These are phyloP conservation scores for Pollenia amentaria DNA, from an alignment of 2,888 invertebrate species.

Conservation along the genomic window DNA sequence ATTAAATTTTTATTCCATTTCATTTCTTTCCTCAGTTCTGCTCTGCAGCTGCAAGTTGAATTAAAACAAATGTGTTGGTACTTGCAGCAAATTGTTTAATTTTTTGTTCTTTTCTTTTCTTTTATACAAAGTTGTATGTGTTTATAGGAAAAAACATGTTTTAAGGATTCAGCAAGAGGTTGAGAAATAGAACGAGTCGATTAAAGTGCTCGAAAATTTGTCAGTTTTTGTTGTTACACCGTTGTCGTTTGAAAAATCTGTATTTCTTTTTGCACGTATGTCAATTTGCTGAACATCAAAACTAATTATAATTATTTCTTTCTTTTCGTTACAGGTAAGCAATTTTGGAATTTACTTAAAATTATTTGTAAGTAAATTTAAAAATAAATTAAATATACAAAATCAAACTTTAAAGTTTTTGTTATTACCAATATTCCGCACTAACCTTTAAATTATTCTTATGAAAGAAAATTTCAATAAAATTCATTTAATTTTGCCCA, in stretches of 20 bases:
- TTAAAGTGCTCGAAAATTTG: slow-evolving; percentile 23
- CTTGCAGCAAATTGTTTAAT: slow-evolving; percentile 34
- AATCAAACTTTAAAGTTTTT: no score
- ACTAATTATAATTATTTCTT: slow-evolving; percentile 28
- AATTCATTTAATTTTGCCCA: slow-evolving; percentile 15
- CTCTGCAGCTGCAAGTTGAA: slow-evolving; percentile 12
- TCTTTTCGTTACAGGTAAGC: slow-evolving; percentile 58
- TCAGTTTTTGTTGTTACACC: slow-evolving; percentile 5
- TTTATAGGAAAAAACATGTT: background rate
- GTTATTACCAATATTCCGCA: no score
- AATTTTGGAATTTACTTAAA: background rate
- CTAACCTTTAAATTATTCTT: background rate
- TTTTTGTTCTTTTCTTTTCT: background rate
- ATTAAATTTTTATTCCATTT: slow-evolving; percentile 45
- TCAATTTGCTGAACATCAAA: slow-evolving; percentile 12
- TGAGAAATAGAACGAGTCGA: background rate
- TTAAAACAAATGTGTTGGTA: slow-evolving; percentile 24
- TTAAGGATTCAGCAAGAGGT: background rate
- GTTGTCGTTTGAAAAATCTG: background rate
- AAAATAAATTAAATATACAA: background rate
- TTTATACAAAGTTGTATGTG: background rate
- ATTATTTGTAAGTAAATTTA: slow-evolving; percentile 34
- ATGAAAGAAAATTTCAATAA: background rate
- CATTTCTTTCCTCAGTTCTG: background rate
- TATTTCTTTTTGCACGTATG: background rate